Base-by-base conservation (phyloP, 53 echinoderm and acorn worm species). In the Holothuria scabra region DNA sequence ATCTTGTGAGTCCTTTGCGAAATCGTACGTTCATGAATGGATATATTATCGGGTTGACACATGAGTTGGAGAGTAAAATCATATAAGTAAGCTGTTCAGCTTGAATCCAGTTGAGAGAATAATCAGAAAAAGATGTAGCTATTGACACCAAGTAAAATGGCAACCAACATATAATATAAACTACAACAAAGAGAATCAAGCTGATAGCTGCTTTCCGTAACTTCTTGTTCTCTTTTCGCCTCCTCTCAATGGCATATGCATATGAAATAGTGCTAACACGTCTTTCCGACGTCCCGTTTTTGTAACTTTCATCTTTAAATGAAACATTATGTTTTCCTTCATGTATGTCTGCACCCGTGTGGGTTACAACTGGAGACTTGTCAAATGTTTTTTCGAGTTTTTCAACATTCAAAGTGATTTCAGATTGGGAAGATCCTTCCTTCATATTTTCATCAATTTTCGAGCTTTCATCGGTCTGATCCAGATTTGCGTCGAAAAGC, bases 131-230 rank as follows among this genome's bases (percentile, higher is more conserved):
- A 30, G 69, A 69, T 9, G 69, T 69, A 20, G 69, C 69, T 33
- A 69, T 69, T 1, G 69, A 69, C 16, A 69, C 69, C 34, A 69
- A 69, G 13, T 69, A 69, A 69, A 69, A 69, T 29, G 69, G 69
- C 20, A 69, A 69, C 69, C 69, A 69, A 0, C 69, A 69, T 22
- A 69, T 69, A 33, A 69, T 22, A 21, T 69, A 69, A 69, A 69
- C 69, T 32, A 69, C 6, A 37, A 69, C 69, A 19, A 69, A 69
- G 41, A 69, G 31, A 37, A 69, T 69, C 31, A 69, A 69, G 31
- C 69, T 32, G 12, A 69, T 22, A 18, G 69, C 69, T 30, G 69
- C 69, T 69, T 69, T 69, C 18, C 69, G 32, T 20, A 69, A 41
- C 34, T 69, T 69, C 20, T 69, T 69, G n/a, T 34, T 21, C 34